Evolutionary conservation across 2,113 vertebrate species (phyloP), one percentile per base, ranked within the genome.

Genomic region (Ascaphus truei): DNA sequence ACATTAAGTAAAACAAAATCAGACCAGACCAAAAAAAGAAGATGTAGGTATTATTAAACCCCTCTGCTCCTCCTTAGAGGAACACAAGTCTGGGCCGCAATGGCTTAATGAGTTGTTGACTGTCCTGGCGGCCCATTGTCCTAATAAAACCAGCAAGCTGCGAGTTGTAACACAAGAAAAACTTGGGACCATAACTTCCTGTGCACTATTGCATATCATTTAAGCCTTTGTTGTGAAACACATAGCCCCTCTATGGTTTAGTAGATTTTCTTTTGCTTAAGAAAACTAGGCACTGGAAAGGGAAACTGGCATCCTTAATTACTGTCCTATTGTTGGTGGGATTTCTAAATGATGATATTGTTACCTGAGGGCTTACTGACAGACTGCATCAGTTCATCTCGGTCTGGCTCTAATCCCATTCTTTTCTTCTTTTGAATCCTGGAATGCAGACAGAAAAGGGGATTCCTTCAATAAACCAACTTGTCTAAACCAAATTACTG

Each of bases 341-440:
- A 80, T 75, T 75, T 78, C 82, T 80, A 86, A 88, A 85, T 89
- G 76, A 86, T 81, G 80, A 88, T 84, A 79, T 80, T 77, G 78
- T 84, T 85, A 88, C 86, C 85, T 82, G 79, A 86, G 83, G 85
- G 80, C 84, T 84, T 73, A 75, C 80, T 85, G 86, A 90, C 86
- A 88, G 85, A 83, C 78, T 81, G 74, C 74, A 77, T 83, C 77
- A 7, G 80, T 77, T 77, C 77, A 80, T 62, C 43, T 74, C 73
- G 72, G 62, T 77, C 80, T 90, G 87, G 86, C 79, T 43, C 16
- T 65, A 73, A 78, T 78, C 82, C 84, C 82, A 78, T 71, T 3
- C 71, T 62, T 73, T 62, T 71, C 78, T 80, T 72, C 73, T 80
- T 81, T 76, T 81, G 76, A 83, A 76, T 78, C 67, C 78, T 85